Evolutionary conservation across 2,888 invertebrate genomes (phyloP).

Genomic region (Incurvaria masculella): DNA sequence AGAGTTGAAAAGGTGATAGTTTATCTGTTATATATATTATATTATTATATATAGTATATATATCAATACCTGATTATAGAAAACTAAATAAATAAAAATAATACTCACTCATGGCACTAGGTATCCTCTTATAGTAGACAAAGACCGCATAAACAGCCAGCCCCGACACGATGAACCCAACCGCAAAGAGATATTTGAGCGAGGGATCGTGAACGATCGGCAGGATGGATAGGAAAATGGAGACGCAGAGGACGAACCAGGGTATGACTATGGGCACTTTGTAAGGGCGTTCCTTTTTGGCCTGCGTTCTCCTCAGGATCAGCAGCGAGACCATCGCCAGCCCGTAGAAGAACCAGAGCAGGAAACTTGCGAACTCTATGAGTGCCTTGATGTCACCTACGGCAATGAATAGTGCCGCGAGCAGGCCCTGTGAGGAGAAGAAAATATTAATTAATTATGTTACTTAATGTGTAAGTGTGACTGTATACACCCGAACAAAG

Average conservation of each 20-base stretch:
- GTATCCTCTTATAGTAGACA: constrained; percentile 66
- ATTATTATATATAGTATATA: background rate
- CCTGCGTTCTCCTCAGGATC: constrained; percentile 67
- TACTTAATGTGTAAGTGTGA: too few relatives aligned
- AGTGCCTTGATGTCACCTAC: constrained; percentile 71
- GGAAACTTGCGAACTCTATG: constrained; percentile 84
- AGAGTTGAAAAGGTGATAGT: too few relatives aligned
- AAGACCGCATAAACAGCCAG: constrained; percentile 69
- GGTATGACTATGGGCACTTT: constrained; percentile 71
- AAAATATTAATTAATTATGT: background rate
- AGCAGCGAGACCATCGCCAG: constrained; percentile 76
- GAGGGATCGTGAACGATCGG: constrained; percentile 76
- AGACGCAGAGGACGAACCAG: constrained; percentile 65
- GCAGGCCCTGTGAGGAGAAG: constrained; percentile 53
- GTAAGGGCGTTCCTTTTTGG: constrained; percentile 67
- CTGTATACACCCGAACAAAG: too few relatives aligned
- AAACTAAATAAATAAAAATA: background rate
- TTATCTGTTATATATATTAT: background rate
- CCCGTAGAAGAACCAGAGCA: constrained; percentile 87
- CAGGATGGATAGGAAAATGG: constrained; percentile 68
- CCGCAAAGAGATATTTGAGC: constrained; percentile 71
- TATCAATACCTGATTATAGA: background rate
- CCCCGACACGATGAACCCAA: constrained; percentile 68
- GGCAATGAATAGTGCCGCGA: constrained; percentile 68
- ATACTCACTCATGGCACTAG: constrained; percentile 62